Evolutionary conservation across 2,888 invertebrate species (phyloP), one percentile per base, ranked within the genome.

Genomic region (Rhagophthalmus giganteus): DNA sequence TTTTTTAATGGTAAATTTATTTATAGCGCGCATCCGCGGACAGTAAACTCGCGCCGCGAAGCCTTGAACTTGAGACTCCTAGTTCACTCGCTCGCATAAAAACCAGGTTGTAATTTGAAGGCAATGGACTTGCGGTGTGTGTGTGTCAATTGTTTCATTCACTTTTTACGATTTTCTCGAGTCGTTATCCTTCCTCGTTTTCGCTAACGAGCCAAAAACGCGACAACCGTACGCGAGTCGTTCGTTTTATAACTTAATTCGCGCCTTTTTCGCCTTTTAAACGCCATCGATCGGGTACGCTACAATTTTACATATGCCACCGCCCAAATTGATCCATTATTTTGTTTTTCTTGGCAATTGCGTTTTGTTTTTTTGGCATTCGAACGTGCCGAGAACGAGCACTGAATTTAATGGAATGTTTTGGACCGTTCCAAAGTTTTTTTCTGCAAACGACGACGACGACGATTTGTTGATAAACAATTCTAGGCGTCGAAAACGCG

Each of bases 41-140:
- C 51, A 46, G 33, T 40, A 38, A 51, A 45, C 40, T 46, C 42
- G 35, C 24, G 30, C 41, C 32, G 28, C 8, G 28, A 15, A 50
- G 20, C 51, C 51, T 51, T 51, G 51, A 51, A 51, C 51, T 51
- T 51, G 51, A 51, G 39, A 32, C 40, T 40, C 31, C 32, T 47
- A 33, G 38, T 37, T 38, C 46, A 46, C 37, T 46, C 37, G 31
- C 38, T 37, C 38, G 35, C 44, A 16, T 13, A 44, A 37, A 46
- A 38, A 31, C 40, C 31, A 31, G 16, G 30, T 39, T 27, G 39
- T 24, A 20, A n/a, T 2, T 12, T 12, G 9, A 15, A 25, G 38
- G 46, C 38, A 46, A 38, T 8, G 35, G 32, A 46, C 46, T 37
- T 32, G 37, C 38, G n/a, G n/a, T n/a, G n/a, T 14, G 28, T 38